A percentile compares a stretch with the other conserved stretches of the same genome.
Conservation (phyloP, 2,888 invertebrate genomes). For the Hybos culiciformis region DNA sequence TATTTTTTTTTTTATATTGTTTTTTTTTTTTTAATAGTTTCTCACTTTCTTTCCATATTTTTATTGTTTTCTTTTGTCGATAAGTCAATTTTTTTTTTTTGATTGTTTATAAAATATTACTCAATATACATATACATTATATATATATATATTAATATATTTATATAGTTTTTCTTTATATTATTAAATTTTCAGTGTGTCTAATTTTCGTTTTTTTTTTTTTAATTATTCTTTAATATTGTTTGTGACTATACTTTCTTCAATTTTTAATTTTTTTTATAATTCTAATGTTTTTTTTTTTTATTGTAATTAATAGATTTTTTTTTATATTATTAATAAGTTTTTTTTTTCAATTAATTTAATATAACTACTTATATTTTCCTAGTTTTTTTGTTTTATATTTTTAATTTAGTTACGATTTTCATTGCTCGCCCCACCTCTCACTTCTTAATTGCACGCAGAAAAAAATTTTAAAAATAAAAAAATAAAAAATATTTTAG, state of each 20-base stretch:
- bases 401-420: too few species aligned
- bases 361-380: background rate
- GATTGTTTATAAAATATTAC: too few species aligned
- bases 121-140: too few species aligned
- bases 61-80: too few species aligned
- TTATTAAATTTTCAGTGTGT: slow-evolving; percentile 6
- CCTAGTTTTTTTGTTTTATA: too few species aligned
- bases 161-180: slow-evolving; percentile 9
- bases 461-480: slow-evolving; percentile 16
- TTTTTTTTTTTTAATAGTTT: too few species aligned
- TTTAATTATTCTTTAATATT: slow-evolving; percentile 4
- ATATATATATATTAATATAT: slow-evolving; percentile 8
- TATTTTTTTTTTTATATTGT: slow-evolving; percentile 3
- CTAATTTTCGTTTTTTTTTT: background rate
- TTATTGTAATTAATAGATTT: slow-evolving; percentile 10
- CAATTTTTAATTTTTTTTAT: slow-evolving; percentile 12
- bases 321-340: slow-evolving; percentile 14
- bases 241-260: background rate
- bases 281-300: slow-evolving; percentile 11
- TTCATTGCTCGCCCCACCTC: slow-evolving; percentile 35
- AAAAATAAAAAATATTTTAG: slow-evolving; percentile 7
- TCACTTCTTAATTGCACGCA: slow-evolving; percentile 36
- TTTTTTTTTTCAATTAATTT: slow-evolving; percentile 22
- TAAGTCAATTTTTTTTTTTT: too few species aligned
- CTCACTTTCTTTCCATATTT: too few species aligned